phyloP scores from a whole-genome alignment of 1,140 invertebrate species.

The Cotesia vestalis region DNA sequence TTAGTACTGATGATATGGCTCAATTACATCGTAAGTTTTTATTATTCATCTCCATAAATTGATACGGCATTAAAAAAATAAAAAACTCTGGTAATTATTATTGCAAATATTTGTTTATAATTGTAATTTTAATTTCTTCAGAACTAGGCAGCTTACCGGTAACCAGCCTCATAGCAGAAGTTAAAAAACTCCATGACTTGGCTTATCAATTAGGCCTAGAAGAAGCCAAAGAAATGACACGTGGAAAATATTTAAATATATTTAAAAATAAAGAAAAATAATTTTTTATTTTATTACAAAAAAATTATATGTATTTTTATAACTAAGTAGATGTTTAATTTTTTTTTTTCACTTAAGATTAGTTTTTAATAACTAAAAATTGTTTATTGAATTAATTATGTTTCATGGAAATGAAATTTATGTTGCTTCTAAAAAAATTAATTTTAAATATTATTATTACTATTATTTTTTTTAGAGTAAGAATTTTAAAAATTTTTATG shows the following conservation, averaged over 20 bases:
- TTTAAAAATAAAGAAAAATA: slow-evolving; percentile 66
- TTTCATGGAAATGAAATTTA: too few relatives aligned
- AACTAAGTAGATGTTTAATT: too few relatives aligned
- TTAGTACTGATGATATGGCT: slow-evolving; percentile 54
- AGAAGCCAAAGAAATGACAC: slow-evolving; percentile 95
- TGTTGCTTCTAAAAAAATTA: too few relatives aligned
- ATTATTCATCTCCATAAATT: slow-evolving; percentile 5
- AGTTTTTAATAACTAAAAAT: too few relatives aligned
- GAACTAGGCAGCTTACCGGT: slow-evolving; percentile 84
- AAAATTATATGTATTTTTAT: too few relatives aligned
- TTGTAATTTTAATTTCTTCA: slow-evolving; percentile 61
- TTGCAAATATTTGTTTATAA: too few relatives aligned
- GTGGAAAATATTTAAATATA: slow-evolving; percentile 93
- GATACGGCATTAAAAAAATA: too few relatives aligned
- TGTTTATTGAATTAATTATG: too few relatives aligned
- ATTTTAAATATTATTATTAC: too few relatives aligned
- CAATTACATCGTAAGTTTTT: slow-evolving; percentile 60
- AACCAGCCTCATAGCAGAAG: slow-evolving; percentile 86
- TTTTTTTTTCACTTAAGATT: too few relatives aligned
- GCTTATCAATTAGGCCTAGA: slow-evolving; percentile 93
- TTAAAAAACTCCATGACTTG: slow-evolving; percentile 90
- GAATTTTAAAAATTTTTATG: not conserved
- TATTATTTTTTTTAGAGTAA: not conserved
- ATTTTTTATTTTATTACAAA: not conserved
- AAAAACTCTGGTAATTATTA: too few relatives aligned